Conservation (phyloP, 2,888 invertebrate species). For the Steinernema hermaphroditum region DNA sequence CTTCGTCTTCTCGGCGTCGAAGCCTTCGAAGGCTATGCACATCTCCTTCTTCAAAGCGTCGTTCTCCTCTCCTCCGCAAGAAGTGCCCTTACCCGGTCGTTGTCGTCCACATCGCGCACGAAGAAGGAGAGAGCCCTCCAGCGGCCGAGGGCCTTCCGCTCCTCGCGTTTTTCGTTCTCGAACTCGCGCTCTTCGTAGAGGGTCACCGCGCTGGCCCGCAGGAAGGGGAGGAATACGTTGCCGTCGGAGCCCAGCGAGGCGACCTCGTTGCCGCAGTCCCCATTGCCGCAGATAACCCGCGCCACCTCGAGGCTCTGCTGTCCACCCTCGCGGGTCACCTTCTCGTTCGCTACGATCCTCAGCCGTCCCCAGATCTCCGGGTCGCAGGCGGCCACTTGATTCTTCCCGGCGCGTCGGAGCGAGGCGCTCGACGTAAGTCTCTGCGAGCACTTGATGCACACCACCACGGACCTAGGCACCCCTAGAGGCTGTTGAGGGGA, state of each 20-base stretch:
- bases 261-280: neutral
- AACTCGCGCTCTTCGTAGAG: neutral
- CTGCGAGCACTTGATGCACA: neutral
- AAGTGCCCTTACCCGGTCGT: neutral
- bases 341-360: constrained; percentile 4
- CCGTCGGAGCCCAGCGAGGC: constrained; percentile 20
- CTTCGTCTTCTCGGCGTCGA: neutral
- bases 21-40: neutral
- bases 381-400: neutral
- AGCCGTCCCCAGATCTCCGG: neutral
- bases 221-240: constrained; percentile 3
- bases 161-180: neutral
- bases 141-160: neutral
- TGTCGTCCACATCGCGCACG: neutral
- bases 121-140: neutral
- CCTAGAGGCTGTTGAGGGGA: too few relatives aligned
- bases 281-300: neutral
- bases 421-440: neutral
- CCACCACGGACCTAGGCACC: neutral
- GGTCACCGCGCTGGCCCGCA: neutral
- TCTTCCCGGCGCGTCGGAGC: neutral
- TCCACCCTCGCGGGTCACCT: neutral
- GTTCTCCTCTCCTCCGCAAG: neutral
- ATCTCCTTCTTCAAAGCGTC: neutral
- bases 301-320: neutral